Base-by-base conservation (phyloP, 1,140 invertebrate species). In the Solen grandis region DNA sequence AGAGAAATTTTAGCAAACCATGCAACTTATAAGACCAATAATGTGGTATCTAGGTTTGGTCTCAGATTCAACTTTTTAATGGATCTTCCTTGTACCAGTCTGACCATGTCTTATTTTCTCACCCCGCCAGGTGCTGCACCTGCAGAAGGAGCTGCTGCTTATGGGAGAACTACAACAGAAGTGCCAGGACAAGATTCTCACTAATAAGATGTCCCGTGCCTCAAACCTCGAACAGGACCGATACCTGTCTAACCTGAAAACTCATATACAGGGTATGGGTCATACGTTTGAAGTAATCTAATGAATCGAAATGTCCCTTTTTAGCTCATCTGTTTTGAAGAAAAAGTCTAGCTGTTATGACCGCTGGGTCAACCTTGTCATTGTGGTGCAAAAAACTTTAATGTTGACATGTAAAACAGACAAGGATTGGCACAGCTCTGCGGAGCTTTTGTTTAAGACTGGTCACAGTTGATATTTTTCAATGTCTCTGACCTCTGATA, bases 91-190 rank as follows among this genome's bases (percentile, higher is more conserved):
- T n/a, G n/a, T n/a, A n/a, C n/a, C 3, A 65, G 8, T 46, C 8
- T 46, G 8, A n/a, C 5, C 38, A 19, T 62, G 5, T 38, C 27
- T 10, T 77, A 19, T 35, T 79, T 74, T 78, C 5, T 72, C 10
- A n/a, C 29, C 77, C 19, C 74, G 70, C 0, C 68, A 92, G 90
- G 85, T 92, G n/a, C 69, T 87, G 1, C 82, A 86, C 38, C 82
- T 90, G 16, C 90, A 90, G 76, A 91, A 90, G 70, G 90, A 92
- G 70, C 38, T 92, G 27, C 63, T 92, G 29, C 81, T 92, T 72
- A 90, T 91, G 89, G 90, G 90, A 35, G 91, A 92, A 70, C 74
- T 92, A n/a, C 90, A 91, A 55, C 87, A 91, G 54, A 88, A 90
- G 60, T 91, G 89, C 66, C 86, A 90, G 75, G 89, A 91, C 59